These are phyloP conservation scores for Holothuria glaberrima DNA, from an alignment of 35 echinoderm and acorn worm genomes.

Conservation along the genomic window DNA sequence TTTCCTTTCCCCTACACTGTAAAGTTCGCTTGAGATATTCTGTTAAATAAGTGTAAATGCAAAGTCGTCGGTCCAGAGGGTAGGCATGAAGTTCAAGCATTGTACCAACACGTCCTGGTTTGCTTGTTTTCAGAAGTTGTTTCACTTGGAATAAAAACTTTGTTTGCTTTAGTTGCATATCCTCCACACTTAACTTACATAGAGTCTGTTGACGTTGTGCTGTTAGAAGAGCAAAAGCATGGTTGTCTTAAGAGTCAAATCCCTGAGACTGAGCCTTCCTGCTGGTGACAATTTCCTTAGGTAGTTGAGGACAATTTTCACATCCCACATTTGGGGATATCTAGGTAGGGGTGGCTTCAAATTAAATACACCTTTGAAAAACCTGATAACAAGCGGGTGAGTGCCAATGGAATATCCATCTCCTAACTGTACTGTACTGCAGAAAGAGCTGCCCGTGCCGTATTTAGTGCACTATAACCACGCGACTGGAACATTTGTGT, in stretches of 20 bases:
- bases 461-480: constrained; percentile 39
- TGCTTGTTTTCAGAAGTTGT: constrained; percentile 41
- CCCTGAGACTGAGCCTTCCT: constrained; percentile 44
- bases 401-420: constrained; percentile 26
- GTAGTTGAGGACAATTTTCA: constrained; percentile 64
- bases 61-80: constrained; percentile 22
- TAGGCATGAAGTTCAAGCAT: constrained; percentile 52
- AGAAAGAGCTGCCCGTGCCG: constrained; percentile 34
- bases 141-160: constrained; percentile 37
- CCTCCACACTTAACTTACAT: constrained; percentile 26
- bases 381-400: constrained; percentile 35
- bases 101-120: constrained; percentile 7
- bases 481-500: constrained; percentile 17
- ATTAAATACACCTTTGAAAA: constrained; percentile 58
- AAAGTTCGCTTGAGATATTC: constrained; percentile 40
- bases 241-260: constrained; percentile 60
- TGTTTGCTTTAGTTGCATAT: constrained; percentile 17
- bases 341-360: constrained; percentile 47
- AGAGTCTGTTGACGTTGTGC: constrained; percentile 61
- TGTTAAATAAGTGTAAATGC: background rate
- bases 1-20: constrained; percentile 23
- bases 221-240: constrained; percentile 66
- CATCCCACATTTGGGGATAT: constrained; percentile 73
- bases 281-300: background rate
- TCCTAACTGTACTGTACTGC: background rate